A percentile compares a stretch with the other conserved stretches of the same genome.
phyloP scores from a whole-genome alignment of 92 coral and sea anemone species.

The Zoanthus solanderi region DNA sequence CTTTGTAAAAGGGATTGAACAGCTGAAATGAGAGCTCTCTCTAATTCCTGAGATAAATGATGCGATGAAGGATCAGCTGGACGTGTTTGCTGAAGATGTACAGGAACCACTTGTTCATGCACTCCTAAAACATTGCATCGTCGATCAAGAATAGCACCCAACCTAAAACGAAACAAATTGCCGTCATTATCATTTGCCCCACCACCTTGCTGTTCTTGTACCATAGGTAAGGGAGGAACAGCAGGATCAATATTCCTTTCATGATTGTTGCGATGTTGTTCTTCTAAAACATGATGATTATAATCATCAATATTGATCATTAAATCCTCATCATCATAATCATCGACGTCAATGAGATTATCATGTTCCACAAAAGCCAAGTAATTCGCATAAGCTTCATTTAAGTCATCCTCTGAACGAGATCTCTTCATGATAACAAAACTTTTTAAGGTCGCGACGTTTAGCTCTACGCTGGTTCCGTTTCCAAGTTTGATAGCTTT shows the following conservation, averaged over 20 bases:
- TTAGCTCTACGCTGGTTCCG: too few relatives aligned
- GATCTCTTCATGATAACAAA: too few relatives aligned
- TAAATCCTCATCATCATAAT: neutral
- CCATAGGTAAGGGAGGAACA: neutral
- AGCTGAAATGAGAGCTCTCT: too few relatives aligned
- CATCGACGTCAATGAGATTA: neutral
- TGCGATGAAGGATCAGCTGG: neutral
- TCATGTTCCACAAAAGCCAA: too few relatives aligned
- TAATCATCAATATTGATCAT: neutral
- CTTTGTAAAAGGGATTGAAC: too few relatives aligned
- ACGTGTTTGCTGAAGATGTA: neutral
- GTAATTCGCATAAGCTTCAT: too few relatives aligned
- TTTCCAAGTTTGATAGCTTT: too few relatives aligned
- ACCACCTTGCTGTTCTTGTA: neutral
- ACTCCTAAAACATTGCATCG: neutral
- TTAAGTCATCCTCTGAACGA: too few relatives aligned
- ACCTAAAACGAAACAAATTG: neutral
- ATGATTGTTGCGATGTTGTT: neutral
- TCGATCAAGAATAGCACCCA: neutral
- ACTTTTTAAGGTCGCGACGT: too few relatives aligned
- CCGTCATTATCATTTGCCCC: neutral
- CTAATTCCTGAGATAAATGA: too few relatives aligned
- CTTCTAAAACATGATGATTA: neutral
- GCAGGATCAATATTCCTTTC: neutral
- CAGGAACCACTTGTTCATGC: neutral